Evolutionary conservation across 64 coral and sea anemone species (phyloP), one percentile per base, ranked within the genome.

Genomic region (Exaiptasia diaphana): DNA sequence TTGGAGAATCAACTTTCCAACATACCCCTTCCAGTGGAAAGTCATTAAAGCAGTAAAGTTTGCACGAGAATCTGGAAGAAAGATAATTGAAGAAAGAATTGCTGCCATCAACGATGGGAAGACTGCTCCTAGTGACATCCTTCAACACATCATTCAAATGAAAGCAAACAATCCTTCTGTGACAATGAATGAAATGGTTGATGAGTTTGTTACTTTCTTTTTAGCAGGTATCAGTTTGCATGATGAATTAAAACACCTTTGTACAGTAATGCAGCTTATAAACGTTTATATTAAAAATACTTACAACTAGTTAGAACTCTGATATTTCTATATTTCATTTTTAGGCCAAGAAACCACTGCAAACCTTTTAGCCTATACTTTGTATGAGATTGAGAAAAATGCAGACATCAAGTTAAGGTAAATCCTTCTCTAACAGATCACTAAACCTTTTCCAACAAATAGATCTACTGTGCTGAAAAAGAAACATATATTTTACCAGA

Each of bases 191-290:
- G 86, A 85, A 36, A 40, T 85, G 33, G 30, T 96, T 21, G 91
- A 95, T 85, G 86, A 96, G 35, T 67, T 96, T 72, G 34, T 96
- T 5, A 96, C 92, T 5, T 85, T 96, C 17, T 90, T 96, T 68
- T 21, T 85, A 25, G 75, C 86, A 90, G 92, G 92, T 96, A 96
- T n/a, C n/a, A n/a, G n/a, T n/a, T n/a, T n/a, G n/a, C n/a, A n/a
- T n/a, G 20, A 17, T 26, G 13, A 17, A 29, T 24, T n/a, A 5
- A 53, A n/a, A 3, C 2, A 3, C 5, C 3, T 44, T 23, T 22
- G 14, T 25, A n/a, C n/a, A n/a, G n/a, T n/a, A n/a, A n/a, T n/a
- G n/a, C n/a, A n/a, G n/a, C n/a, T n/a, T n/a, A n/a, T n/a, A n/a
- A n/a, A n/a, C n/a, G n/a, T n/a, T n/a, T n/a, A n/a, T n/a, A n/a